These are phyloP conservation scores for Drosophila kikkawai DNA, from an alignment of 1,140 invertebrate species.

Conservation along the genomic window DNA sequence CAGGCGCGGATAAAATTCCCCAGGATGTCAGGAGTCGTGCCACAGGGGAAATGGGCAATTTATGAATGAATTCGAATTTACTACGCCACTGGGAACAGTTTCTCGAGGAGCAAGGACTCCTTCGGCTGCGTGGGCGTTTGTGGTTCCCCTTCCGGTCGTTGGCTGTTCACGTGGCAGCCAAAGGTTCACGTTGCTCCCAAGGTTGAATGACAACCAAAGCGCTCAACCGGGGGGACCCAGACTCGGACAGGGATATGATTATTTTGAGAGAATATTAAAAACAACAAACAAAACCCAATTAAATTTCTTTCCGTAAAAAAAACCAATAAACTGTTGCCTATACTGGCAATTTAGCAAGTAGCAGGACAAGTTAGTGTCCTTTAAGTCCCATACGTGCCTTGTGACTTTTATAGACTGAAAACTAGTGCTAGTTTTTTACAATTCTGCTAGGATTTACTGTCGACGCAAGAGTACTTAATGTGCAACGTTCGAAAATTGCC, in stretches of 20 bases:
- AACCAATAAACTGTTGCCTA: not conserved
- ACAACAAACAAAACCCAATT: not conserved
- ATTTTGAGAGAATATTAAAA: slow-evolving; percentile 5
- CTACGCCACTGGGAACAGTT: slow-evolving; percentile 48
- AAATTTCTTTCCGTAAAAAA: not conserved
- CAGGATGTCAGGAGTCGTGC: not conserved
- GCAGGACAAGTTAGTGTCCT: too few relatives aligned
- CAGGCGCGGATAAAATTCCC: slow-evolving; percentile 65
- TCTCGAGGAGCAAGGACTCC: not conserved
- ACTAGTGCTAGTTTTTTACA: slow-evolving; percentile 13
- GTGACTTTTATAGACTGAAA: slow-evolving; percentile 12
- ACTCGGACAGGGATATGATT: not conserved
- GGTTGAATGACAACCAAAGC: slow-evolving; percentile 28
- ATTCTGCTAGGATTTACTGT: not conserved
- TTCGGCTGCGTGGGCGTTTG: not conserved
- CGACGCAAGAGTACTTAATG: not conserved
- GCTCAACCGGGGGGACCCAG: not conserved
- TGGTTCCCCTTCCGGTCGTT: slow-evolving; percentile 5
- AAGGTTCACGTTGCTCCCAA: slow-evolving; percentile 20
- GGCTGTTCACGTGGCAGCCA: slow-evolving; percentile 3
- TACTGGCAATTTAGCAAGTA: not conserved
- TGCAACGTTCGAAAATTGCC: not conserved
- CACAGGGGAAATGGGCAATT: slow-evolving; percentile 32
- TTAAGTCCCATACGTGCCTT: not conserved
- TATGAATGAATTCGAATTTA: slow-evolving; percentile 66